Conservation (phyloP, 2,113 vertebrate species). For the Cyphomyrus plagiostoma region DNA sequence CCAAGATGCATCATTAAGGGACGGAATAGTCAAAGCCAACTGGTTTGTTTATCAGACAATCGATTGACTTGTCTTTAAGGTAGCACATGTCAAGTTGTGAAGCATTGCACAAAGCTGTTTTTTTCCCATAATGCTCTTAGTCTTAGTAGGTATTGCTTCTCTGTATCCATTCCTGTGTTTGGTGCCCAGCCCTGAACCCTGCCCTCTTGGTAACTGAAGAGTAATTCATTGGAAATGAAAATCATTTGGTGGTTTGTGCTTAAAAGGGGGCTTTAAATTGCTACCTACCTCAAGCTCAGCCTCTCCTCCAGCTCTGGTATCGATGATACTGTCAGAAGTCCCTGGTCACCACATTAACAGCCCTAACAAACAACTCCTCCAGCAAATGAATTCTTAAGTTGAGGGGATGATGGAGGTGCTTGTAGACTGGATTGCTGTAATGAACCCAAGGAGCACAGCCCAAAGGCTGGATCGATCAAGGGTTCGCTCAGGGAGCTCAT, state of each 20-base stretch:
- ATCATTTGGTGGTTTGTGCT: slow-evolving; percentile 16
- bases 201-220: slow-evolving; percentile 6
- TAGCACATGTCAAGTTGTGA: background rate
- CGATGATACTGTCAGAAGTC: slow-evolving; percentile 16
- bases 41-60: background rate
- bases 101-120: background rate
- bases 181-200: background rate
- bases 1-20: background rate
- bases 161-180: background rate
- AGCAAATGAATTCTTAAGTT: slow-evolving; percentile 36
- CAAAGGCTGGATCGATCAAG: slow-evolving; percentile 32
- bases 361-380: slow-evolving; percentile 24
- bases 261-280: slow-evolving; percentile 26
- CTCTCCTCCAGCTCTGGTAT: slow-evolving; percentile 13
- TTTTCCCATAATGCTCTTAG: background rate
- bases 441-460: slow-evolving; percentile 14
- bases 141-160: background rate
- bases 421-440: slow-evolving; percentile 20
- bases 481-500: background rate
- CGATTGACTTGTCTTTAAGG: slow-evolving; percentile 4
- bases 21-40: background rate
- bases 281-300: background rate
- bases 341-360: slow-evolving; percentile 23
- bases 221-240: slow-evolving; percentile 21
- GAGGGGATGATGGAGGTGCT: slow-evolving; percentile 31